Percentiles rank a stretch among this genome's conserved stretches.
Conservation (phyloP, 2,888 invertebrate genomes). For the Zaprionus lineosus region DNA sequence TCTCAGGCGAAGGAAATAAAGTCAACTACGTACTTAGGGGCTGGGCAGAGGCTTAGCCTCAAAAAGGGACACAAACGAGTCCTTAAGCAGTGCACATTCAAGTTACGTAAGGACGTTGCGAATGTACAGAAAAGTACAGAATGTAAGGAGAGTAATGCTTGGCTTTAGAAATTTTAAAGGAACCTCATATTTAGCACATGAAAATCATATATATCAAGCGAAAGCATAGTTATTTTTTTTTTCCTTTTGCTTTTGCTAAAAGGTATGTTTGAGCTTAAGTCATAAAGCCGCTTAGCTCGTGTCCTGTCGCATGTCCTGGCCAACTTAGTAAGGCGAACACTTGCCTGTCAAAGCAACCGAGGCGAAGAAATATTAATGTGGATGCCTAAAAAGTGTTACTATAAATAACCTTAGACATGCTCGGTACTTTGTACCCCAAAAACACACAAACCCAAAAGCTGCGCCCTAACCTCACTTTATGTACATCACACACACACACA, state of each 20-base stretch:
- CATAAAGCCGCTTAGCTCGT: slow-evolving; percentile 65
- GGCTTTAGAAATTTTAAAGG: not conserved
- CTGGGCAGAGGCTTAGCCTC: too few species aligned
- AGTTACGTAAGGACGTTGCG: too few species aligned
- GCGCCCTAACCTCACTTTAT: slow-evolving; percentile 40
- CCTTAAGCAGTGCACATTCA: too few species aligned
- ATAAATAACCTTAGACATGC: slow-evolving; percentile 69
- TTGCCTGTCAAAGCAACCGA: slow-evolving; percentile 47
- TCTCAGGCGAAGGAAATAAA: too few species aligned
- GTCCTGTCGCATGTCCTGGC: slow-evolving; percentile 52
- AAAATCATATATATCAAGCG: not conserved
- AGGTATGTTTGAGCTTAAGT: slow-evolving; percentile 24
- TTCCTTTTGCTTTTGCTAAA: not conserved
- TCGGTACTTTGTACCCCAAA: slow-evolving; percentile 6
- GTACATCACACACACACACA: slow-evolving; percentile 8
- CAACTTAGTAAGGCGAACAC: slow-evolving; percentile 39
- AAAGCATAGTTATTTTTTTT: slow-evolving; percentile 10
- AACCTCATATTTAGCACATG: slow-evolving; percentile 1
- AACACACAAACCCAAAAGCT: slow-evolving; percentile 8
- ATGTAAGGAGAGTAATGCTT: not conserved
- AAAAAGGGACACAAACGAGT: too few species aligned
- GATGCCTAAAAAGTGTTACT: slow-evolving; percentile 67
- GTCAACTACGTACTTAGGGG: too few species aligned
- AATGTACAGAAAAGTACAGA: too few species aligned
- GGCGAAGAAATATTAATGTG: slow-evolving; percentile 48